Base-by-base conservation (phyloP, 2,113 vertebrate genomes). In the Atherinomorus stipes region DNA sequence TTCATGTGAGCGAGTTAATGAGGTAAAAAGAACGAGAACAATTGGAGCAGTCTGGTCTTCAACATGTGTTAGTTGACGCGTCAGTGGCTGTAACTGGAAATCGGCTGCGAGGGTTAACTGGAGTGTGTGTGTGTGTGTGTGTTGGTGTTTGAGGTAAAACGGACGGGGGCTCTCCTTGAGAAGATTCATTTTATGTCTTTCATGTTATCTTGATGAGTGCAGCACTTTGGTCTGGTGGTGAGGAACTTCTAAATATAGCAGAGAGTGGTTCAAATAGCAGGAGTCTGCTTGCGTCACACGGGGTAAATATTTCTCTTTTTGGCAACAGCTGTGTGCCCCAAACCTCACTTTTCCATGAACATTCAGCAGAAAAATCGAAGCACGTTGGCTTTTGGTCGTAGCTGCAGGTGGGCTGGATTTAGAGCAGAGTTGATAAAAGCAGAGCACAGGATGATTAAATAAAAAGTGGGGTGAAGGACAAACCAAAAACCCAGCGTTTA, bases 221-320 rank as follows among this genome's bases (percentile, higher is more conserved):
- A 89, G 88, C 78, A 78, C 81, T 88, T 85, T 68, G 57, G 76
- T 76, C 69, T 50, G 69, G 71, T 75, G 80, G 62, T 65, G 70
- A 80, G 78, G 59, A 71, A 31, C 44, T 56, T 62, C 90, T 91
- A 91, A 90, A 92, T 88, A 90, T 91, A 93, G 81, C 73, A 0
- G 44, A 65, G 23, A 73, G 70, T 34, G 44, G 88, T 89, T 92
- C 85, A 90, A 61, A 34, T 67, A 71, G 59, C 44, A 26, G 90
- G 85, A 72, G 77, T 81, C 69, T 23, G 67, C 78, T 86, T 88
- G 85, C 81, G 80, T 93, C 90, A 91, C 81, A 52, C 54, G 44
- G 79, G 77, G 81, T 90, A 88, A 92, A 92, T 89, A 89, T 81
- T 91, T 91, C 68, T 90, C 81, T 28, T 85, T 78, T 81, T 84